These are phyloP conservation scores for Acromyrmex heyeri DNA, from an alignment of 1,140 invertebrate species.

Conservation along the genomic window DNA sequence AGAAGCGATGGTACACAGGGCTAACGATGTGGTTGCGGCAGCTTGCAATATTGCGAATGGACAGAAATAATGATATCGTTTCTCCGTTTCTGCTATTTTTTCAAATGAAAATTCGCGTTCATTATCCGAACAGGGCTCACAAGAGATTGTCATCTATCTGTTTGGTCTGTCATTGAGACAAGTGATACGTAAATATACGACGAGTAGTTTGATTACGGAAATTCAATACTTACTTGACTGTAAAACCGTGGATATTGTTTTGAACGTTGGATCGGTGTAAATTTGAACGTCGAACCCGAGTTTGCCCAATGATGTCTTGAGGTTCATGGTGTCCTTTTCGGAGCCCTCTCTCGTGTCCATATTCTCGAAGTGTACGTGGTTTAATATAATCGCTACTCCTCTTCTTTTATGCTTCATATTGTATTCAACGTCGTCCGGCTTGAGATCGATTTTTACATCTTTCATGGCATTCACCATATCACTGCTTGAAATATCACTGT, in stretches of 20 bases:
- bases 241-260: slow-evolving; percentile 86
- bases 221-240: slow-evolving; percentile 82
- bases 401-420: slow-evolving; percentile 88
- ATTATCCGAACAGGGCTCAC: not conserved
- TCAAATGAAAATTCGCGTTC: not conserved
- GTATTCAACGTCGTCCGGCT: slow-evolving; percentile 85
- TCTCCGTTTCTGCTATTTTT: slow-evolving; percentile 23
- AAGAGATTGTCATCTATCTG: not conserved
- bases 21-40: slow-evolving; percentile 28
- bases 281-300: slow-evolving; percentile 89
- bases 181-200: not conserved
- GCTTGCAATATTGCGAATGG: slow-evolving; percentile 41
- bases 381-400: slow-evolving; percentile 91
- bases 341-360: slow-evolving; percentile 83
- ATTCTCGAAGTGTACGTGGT: slow-evolving; percentile 88
- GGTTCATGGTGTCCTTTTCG: slow-evolving; percentile 83
- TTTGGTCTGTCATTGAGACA: slow-evolving; percentile 10
- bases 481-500: not conserved
- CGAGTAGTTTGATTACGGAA: not conserved
- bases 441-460: not conserved
- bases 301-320: slow-evolving; percentile 78
- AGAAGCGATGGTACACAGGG: not conserved
- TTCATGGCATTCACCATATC: not conserved
- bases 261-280: slow-evolving; percentile 86
- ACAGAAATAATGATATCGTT: slow-evolving; percentile 36